Percentiles rank a stretch among this genome's conserved stretches.
These are phyloP conservation scores for Sakesphorus luctuosus DNA, from an alignment of 2,113 vertebrate genomes.

Conservation along the genomic window DNA sequence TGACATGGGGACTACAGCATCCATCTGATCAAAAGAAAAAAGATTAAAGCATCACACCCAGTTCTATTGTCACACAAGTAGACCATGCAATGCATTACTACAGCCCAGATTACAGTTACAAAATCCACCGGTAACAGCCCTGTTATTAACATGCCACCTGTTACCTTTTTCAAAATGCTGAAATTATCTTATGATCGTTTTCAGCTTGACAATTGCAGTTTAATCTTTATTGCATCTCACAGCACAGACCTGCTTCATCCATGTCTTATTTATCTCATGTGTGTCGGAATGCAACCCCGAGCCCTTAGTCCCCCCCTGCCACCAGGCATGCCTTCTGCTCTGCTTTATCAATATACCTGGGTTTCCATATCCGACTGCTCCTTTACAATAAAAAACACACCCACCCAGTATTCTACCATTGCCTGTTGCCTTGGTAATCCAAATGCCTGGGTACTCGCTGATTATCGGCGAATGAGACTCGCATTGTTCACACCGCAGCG, in stretches of 20 bases:
- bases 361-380: constrained; percentile 63
- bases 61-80: constrained; percentile 46
- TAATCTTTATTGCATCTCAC: constrained; percentile 57
- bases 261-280: constrained; percentile 41
- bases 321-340: constrained; percentile 51
- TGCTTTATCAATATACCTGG: constrained; percentile 57
- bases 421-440: constrained; percentile 77
- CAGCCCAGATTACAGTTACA: constrained; percentile 16
- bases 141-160: constrained; percentile 67
- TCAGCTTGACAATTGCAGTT: constrained; percentile 49
- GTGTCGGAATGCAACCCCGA: constrained; percentile 42
- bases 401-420: constrained; percentile 71
- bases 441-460: constrained; percentile 68
- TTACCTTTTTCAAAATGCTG: constrained; percentile 54
- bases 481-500: constrained; percentile 72
- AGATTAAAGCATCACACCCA: constrained; percentile 56
- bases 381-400: constrained; percentile 72
- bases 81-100: constrained; percentile 34
- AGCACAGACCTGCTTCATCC: constrained; percentile 38
- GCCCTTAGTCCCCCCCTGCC: constrained; percentile 52
- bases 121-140: constrained; percentile 59
- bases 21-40: constrained; percentile 31
- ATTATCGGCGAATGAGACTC: constrained; percentile 71
- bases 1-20: constrained; percentile 25
- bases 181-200: constrained; percentile 36